phyloP scores from a whole-genome alignment of 2,888 invertebrate genomes.

The Drosophila suboccidentalis region DNA sequence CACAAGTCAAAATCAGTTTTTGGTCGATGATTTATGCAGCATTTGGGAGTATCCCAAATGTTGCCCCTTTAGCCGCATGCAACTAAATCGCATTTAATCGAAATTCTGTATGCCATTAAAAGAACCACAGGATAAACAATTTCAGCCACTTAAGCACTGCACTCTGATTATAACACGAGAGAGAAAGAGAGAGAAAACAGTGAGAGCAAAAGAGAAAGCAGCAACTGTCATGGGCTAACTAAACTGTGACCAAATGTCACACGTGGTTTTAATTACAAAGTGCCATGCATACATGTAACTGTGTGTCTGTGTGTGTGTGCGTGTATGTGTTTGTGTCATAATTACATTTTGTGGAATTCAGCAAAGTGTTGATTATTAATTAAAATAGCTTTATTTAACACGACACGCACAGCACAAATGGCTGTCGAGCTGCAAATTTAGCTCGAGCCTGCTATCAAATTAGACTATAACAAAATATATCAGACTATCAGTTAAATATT shows the following conservation, averaged over 20 bases:
- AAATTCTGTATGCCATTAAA: conserved; percentile 34
- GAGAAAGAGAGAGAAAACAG: not conserved
- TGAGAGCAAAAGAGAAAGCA: not conserved
- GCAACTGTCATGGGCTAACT: conserved; percentile 46
- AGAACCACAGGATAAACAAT: conserved; percentile 38
- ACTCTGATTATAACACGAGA: conserved; percentile 14
- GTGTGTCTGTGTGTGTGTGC: conserved; percentile 6
- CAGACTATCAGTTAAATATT: conserved; percentile 69
- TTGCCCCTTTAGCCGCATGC: conserved; percentile 16
- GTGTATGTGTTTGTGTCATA: conserved; percentile 46
- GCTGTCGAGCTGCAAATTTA: conserved; percentile 22
- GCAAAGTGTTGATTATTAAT: conserved; percentile 81
- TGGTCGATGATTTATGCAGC: conserved; percentile 18
- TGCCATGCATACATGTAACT: not conserved
- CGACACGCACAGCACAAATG: conserved; percentile 31
- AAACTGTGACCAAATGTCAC: conserved; percentile 69
- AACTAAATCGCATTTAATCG: conserved; percentile 42
- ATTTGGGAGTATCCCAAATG: not conserved
- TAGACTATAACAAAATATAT: conserved; percentile 24
- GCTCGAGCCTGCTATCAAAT: conserved; percentile 23
- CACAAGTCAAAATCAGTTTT: conserved; percentile 21
- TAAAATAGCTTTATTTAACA: conserved; percentile 76
- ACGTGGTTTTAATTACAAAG: conserved; percentile 75
- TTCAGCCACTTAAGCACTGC: conserved; percentile 38
- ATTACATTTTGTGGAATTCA: conserved; percentile 77